Evolutionary conservation across 2,113 vertebrate species (phyloP).

Genomic region (Lynx canadensis): DNA sequence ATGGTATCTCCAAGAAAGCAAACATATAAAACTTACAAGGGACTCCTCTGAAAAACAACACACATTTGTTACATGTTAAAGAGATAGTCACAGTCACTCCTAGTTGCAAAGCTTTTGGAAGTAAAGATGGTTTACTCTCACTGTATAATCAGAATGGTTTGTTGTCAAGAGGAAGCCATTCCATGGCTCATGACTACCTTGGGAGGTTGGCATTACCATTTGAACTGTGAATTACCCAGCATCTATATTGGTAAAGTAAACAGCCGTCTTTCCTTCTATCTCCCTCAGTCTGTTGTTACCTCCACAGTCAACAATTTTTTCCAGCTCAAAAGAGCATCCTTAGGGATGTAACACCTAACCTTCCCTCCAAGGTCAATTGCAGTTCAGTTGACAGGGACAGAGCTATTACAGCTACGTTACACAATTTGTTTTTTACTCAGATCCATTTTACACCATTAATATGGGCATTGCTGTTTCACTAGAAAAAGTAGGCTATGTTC

Average conservation of each 20-base stretch:
- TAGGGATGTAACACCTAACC: conserved; percentile 15
- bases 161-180: not conserved
- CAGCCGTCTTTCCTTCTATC: not conserved
- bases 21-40: not conserved
- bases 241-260: not conserved
- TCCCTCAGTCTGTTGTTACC: not conserved
- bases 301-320: not conserved
- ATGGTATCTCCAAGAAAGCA: not conserved
- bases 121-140: not conserved
- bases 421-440: conserved; percentile 73
- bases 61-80: not conserved
- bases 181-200: not conserved
- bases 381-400: conserved; percentile 55
- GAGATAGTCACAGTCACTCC: not conserved
- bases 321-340: not conserved
- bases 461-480: conserved; percentile 72
- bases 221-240: not conserved
- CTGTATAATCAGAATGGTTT: not conserved
- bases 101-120: not conserved
- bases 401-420: conserved; percentile 60
- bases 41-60: not conserved
- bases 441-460: conserved; percentile 80
- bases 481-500: conserved; percentile 78
- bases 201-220: not conserved
- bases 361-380: conserved; percentile 63